Evolutionary conservation across 2,888 invertebrate species (phyloP), one percentile per base, ranked within the genome.

Genomic region (Frankliniella intonsa): DNA sequence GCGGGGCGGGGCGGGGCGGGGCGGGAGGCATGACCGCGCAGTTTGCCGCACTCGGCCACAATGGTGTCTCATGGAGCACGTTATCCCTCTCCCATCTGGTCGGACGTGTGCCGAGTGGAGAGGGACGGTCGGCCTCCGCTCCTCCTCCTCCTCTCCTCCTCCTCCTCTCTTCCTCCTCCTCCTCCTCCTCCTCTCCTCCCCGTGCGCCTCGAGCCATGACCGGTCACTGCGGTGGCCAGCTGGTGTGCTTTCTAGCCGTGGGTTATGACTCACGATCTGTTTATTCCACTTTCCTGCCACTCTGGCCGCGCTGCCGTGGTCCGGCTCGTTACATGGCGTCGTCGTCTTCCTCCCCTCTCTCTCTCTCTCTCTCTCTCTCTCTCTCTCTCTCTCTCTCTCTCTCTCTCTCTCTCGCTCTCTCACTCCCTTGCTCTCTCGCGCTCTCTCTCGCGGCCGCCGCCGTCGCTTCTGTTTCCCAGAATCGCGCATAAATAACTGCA

Each of bases 251-350:
- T 76, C 69, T 76, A 62, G n/a, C 62, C 69, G 69, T 25, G 69
- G 69, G 22, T 76, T 76, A 76, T 76, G 69, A 25, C 25, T 12
- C 69, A 22, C 69, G 69, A 76, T 76, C 69, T 76, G 69, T 76
- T 76, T 76, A 76, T 76, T 76, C 69, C 25, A 76, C 69, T 76
- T 76, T 76, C 69, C 69, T 76, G 25, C 25, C 22, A 12, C 62
- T 17, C 62, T 17, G 14, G 19, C 62, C 62, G 62, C n/a, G 62
- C 62, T 17, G 62, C 7, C 62, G 62, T 55, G 55, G 55, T 55
- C 62, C 62, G 62, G 62, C 38, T 38, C 38, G 38, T 38, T 38
- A 38, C 38, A 38, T 38, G 2, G 3, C 38, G 38, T 38, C 38
- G 3, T 38, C 38, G 38, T 38, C 38, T 5, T 38, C 38, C 38